These are phyloP conservation scores for Falco punctatus DNA, from an alignment of 2,113 vertebrate genomes.

Conservation along the genomic window DNA sequence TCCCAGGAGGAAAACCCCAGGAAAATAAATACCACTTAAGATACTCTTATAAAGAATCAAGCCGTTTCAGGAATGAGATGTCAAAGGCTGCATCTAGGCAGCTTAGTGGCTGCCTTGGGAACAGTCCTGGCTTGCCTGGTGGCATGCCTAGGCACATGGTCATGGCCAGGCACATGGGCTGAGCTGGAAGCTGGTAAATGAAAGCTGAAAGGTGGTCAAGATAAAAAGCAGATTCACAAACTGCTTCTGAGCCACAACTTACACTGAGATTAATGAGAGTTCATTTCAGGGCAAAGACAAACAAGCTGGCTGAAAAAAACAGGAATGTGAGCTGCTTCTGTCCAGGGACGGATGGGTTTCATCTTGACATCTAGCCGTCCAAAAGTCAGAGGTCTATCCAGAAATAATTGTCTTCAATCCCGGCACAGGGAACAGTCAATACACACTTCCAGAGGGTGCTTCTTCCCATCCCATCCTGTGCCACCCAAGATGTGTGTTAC, in stretches of 20 bases:
- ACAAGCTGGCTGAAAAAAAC: conserved; percentile 23
- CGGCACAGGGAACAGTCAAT: neutral
- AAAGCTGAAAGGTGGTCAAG: conserved; percentile 33
- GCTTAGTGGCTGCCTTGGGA: neutral
- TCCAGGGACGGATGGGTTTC: conserved; percentile 47
- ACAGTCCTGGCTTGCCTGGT: neutral
- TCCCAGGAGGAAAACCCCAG: neutral
- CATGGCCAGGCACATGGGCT: neutral
- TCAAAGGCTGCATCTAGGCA: neutral
- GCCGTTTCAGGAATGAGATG: neutral
- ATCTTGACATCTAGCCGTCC: neutral
- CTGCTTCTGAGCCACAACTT: neutral
- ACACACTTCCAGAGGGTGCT: neutral
- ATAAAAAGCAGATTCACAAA: conserved; percentile 55
- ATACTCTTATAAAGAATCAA: neutral
- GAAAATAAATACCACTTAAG: neutral
- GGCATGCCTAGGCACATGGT: neutral
- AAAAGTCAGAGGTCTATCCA: conserved; percentile 6
- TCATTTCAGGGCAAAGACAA: conserved; percentile 59
- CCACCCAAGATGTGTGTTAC: neutral
- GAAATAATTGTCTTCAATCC: neutral
- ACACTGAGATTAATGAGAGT: conserved; percentile 44
- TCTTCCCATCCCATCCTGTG: neutral
- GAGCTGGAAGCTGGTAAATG: neutral
- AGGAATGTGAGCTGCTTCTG: conserved; percentile 41